A percentile compares a stretch with the other conserved stretches of the same genome.
Conservation (phyloP, 2,888 invertebrate species). For the Sinodicranocentrus sp. region DNA sequence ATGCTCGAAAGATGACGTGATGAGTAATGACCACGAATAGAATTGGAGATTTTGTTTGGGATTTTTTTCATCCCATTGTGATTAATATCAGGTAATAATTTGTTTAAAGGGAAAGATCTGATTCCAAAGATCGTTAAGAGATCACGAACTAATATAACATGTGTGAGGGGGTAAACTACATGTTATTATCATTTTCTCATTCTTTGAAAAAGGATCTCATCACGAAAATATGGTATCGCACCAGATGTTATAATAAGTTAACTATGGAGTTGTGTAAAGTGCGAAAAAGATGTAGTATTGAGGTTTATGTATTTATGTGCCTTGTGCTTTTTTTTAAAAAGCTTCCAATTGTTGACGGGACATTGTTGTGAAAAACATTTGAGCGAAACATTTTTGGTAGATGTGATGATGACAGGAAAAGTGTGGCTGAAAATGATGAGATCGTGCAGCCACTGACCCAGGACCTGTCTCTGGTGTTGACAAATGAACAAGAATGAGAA, state of each 20-base stretch:
- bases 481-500: constrained; percentile 56
- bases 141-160: constrained; percentile 36
- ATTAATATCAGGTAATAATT: constrained; percentile 9
- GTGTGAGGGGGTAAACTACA: not conserved
- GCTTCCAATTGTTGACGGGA: too few relatives aligned
- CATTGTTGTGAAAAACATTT: constrained; percentile 21
- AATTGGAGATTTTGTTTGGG: too few relatives aligned
- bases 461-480: constrained; percentile 68
- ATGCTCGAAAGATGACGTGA: too few relatives aligned
- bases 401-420: constrained; percentile 55
- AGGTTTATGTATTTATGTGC: constrained; percentile 22
- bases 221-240: constrained; percentile 32
- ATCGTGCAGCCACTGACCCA: constrained; percentile 69
- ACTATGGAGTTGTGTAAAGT: constrained; percentile 7
- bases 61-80: too few relatives aligned
- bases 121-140: constrained; percentile 38
- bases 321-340: not conserved
- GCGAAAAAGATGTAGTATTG: constrained; percentile 21
- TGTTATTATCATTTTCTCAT: not conserved
- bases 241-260: not conserved
- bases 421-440: constrained; percentile 61
- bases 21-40: not conserved
- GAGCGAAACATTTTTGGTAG: not conserved
- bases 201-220: constrained; percentile 22
- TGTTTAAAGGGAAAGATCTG: not conserved